These are phyloP conservation scores for Orius laevigatus DNA, from an alignment of 1,140 invertebrate genomes.

Conservation along the genomic window DNA sequence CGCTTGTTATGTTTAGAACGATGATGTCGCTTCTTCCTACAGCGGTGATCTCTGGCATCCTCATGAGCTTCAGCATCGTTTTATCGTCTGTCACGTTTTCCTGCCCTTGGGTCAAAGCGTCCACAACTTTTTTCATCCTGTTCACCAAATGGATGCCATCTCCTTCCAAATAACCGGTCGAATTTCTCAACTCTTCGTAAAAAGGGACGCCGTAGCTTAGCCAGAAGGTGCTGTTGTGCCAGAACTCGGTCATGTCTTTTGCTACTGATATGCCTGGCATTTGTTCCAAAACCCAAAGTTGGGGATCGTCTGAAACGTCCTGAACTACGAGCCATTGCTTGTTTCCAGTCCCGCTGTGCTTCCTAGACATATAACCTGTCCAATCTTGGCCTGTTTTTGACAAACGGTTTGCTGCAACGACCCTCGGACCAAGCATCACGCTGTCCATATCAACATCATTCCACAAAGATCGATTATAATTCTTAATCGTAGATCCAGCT, in stretches of 20 bases:
- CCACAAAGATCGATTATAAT: not conserved
- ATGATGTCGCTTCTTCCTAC: conserved; percentile 41
- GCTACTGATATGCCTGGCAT: conserved; percentile 47
- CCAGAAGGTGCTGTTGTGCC: conserved; percentile 53
- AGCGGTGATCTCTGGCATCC: conserved; percentile 42
- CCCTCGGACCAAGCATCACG: conserved; percentile 58
- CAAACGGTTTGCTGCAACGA: conserved; percentile 74
- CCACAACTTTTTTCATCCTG: no score
- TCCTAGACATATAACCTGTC: conserved; percentile 40
- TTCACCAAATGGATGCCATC: conserved; percentile 18
- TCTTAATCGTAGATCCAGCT: not conserved
- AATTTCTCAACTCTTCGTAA: conserved; percentile 33
- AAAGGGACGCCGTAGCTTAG: conserved; percentile 65
- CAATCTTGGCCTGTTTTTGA: conserved; percentile 52
- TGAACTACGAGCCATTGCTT: conserved; percentile 82
- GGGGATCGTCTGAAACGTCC: conserved; percentile 27
- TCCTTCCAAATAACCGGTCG: not conserved
- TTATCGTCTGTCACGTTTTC: conserved; percentile 32
- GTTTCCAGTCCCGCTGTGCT: conserved; percentile 70
- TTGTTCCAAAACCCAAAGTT: conserved; percentile 67
- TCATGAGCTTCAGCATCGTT: conserved; percentile 37
- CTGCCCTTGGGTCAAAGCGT: conserved; percentile 32
- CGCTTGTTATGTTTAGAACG: conserved; percentile 25
- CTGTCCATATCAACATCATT: not conserved
- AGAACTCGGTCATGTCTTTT: conserved; percentile 48